Conservation (phyloP, 92 coral and sea anemone species). For the Zoanthus sansibaricus region DNA sequence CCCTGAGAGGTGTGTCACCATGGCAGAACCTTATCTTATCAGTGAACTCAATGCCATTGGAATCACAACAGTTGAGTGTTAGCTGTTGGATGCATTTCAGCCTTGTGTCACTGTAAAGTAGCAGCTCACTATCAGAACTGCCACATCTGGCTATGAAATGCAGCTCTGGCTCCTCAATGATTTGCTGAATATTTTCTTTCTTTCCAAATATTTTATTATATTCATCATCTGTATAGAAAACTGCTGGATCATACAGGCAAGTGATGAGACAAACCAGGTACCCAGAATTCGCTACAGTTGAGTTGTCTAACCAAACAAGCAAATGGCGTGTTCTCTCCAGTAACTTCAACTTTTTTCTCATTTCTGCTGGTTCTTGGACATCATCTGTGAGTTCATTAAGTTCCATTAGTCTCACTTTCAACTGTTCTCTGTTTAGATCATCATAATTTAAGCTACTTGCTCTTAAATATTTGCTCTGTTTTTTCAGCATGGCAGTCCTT, state of each 20-base stretch:
- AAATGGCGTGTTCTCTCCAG: conserved; percentile 37
- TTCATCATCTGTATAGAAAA: conserved; percentile 57
- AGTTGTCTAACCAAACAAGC: conserved; percentile 61
- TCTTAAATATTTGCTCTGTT: conserved; percentile 38
- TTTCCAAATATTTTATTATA: conserved; percentile 44
- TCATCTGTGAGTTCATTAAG: conserved; percentile 37
- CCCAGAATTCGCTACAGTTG: conserved; percentile 33
- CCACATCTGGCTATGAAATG: conserved; percentile 49
- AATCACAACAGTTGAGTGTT: too few species aligned
- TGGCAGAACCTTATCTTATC: conserved; percentile 33
- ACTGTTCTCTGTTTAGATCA: conserved; percentile 18
- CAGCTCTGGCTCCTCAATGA: conserved; percentile 45
- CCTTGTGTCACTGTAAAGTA: too few species aligned
- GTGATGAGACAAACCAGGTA: conserved; percentile 49
- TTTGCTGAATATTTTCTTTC: conserved; percentile 26
- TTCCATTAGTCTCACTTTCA: conserved; percentile 36
- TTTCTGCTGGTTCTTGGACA: conserved; percentile 2
- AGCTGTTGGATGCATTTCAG: too few species aligned
- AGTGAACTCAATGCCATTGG: not conserved
- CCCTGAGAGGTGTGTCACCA: conserved; percentile 36
- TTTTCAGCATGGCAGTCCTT: conserved; percentile 27
- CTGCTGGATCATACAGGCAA: conserved; percentile 51
- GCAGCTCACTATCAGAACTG: not conserved
- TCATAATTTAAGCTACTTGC: conserved; percentile 13
- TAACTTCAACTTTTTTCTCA: conserved; percentile 34